Evolutionary conservation across 2,113 vertebrate species (phyloP).

Genomic region (Pachycephala philippinensis): DNA sequence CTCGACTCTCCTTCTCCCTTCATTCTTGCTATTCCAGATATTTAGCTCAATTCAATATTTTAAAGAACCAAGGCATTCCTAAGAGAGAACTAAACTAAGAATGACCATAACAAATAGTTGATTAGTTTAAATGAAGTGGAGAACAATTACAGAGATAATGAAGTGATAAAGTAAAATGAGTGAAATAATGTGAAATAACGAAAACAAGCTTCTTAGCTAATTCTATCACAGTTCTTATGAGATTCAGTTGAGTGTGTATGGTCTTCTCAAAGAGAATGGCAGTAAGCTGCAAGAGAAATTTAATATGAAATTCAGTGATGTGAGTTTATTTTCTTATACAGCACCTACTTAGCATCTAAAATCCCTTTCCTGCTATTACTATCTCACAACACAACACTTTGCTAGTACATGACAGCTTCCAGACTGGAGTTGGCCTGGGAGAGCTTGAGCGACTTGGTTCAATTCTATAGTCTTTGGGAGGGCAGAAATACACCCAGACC

Average conservation of each 20-base stretch:
- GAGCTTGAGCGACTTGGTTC: neutral
- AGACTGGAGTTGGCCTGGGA: neutral
- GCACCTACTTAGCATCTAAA: neutral
- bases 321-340: neutral
- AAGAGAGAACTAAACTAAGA: neutral
- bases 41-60: neutral
- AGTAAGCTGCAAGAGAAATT: neutral
- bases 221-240: neutral
- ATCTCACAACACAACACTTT: neutral
- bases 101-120: neutral
- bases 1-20: neutral
- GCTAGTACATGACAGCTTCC: neutral
- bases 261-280: neutral
- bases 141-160: neutral
- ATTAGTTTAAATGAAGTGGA: neutral
- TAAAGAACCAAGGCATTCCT: neutral
- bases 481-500: neutral
- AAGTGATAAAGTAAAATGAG: neutral
- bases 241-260: neutral
- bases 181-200: conserved; percentile 1
- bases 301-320: neutral
- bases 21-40: neutral
- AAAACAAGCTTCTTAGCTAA: neutral
- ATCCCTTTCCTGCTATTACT: neutral
- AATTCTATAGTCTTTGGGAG: neutral